Percentiles rank a stretch among this genome's conserved stretches.
These are phyloP conservation scores for Drosophila subobscura DNA, from an alignment of 1,140 invertebrate genomes.

Conservation along the genomic window DNA sequence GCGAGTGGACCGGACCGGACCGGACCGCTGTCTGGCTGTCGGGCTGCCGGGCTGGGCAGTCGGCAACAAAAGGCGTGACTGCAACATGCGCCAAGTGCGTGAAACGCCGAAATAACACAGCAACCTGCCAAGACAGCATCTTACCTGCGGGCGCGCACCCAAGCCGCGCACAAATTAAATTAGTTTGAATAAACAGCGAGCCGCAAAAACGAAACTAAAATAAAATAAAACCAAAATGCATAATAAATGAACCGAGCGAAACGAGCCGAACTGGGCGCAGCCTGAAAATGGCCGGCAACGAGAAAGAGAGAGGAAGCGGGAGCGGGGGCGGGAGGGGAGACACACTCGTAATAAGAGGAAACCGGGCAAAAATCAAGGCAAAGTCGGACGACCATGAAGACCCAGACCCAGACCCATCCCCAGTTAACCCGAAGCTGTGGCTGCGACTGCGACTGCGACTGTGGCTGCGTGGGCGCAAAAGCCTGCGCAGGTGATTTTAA, in stretches of 20 bases:
- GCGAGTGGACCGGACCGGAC: conserved; percentile 27
- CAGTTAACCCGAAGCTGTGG: conserved; percentile 49
- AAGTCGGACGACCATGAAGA: conserved; percentile 40
- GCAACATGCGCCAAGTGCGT: conserved; percentile 80
- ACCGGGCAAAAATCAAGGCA: conserved; percentile 53
- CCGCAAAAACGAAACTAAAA: conserved; percentile 49
- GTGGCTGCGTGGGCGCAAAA: conserved; percentile 74
- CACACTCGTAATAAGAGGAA: conserved; percentile 5
- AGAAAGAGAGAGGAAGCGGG: conserved; percentile 21
- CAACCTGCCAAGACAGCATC: conserved; percentile 63
- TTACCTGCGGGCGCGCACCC: conserved; percentile 70
- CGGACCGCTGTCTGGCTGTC: conserved; percentile 17
- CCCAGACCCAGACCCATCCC: conserved; percentile 32
- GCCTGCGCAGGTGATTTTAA: conserved; percentile 83
- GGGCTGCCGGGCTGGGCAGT: conserved; percentile 31
- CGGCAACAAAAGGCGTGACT: conserved; percentile 78
- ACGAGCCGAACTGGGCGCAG: conserved; percentile 51
- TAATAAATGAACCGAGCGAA: conserved; percentile 74
- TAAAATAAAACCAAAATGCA: conserved; percentile 63
- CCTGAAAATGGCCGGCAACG: conserved; percentile 53
- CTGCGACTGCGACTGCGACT: conserved; percentile 13
- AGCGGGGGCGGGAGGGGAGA: not conserved
- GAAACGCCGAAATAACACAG: conserved; percentile 78
- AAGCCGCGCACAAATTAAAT: conserved; percentile 77
- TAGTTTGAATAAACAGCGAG: conserved; percentile 81